Evolutionary conservation across 2,113 vertebrate genomes (phyloP).

Genomic region (Charadrius vociferus): DNA sequence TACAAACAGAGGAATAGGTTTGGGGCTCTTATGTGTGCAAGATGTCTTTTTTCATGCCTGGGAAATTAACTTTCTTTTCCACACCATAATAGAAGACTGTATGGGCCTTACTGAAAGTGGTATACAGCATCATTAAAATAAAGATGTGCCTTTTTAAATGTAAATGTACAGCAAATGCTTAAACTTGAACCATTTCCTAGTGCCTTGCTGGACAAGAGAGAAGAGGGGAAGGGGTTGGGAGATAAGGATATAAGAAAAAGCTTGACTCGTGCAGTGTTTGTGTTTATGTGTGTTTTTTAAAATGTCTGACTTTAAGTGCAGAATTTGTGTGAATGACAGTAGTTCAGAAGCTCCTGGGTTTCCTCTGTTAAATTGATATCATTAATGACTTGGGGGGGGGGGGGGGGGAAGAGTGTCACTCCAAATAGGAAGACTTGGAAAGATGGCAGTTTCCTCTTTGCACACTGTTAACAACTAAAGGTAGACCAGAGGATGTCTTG

Average conservation of each 20-base stretch:
- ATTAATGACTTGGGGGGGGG: background rate
- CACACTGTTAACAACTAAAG: background rate
- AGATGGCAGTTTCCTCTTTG: background rate
- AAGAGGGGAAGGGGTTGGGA: background rate
- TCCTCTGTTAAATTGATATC: background rate
- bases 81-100: background rate
- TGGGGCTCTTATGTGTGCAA: conserved; percentile 1
- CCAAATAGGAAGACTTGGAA: background rate
- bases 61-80: background rate
- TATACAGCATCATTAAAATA: conserved; percentile 72
- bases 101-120: conserved; percentile 27
- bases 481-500: background rate
- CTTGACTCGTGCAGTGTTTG: background rate
- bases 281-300: background rate
- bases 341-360: conserved; percentile 8
- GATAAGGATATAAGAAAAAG: background rate
- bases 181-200: conserved; percentile 92
- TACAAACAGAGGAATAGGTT: background rate
- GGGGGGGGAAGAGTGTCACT: background rate
- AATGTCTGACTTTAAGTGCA: conserved; percentile 1
- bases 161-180: conserved; percentile 78
- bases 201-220: conserved; percentile 86
- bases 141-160: conserved; percentile 80
- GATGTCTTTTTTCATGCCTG: conserved; percentile 4
- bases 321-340: background rate